phyloP scores from a whole-genome alignment of 2,888 invertebrate species.

The Gastracanthus pulcherrimus region DNA sequence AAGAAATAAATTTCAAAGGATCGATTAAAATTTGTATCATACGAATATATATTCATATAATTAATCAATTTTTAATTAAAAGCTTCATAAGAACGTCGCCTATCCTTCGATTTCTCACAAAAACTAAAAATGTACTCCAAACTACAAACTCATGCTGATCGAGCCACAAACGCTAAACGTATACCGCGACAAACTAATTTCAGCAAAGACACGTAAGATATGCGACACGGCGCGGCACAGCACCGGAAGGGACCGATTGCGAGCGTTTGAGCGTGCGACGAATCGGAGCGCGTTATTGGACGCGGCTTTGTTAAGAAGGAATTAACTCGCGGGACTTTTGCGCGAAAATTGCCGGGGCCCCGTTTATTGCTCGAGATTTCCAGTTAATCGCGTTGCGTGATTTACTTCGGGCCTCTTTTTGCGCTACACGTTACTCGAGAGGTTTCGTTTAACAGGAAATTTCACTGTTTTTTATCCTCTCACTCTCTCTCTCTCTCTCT shows the following conservation, averaged over 20 bases:
- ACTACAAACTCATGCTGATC: neutral
- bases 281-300: slow-evolving; percentile 18
- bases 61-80: too few relatives aligned
- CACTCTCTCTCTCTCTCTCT: neutral
- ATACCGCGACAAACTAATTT: neutral
- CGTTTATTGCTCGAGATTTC: neutral
- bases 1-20: too few relatives aligned
- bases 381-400: neutral
- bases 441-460: neutral
- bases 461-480: neutral
- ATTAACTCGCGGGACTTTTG: slow-evolving; percentile 9
- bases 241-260: slow-evolving; percentile 2
- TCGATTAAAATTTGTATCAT: too few relatives aligned
- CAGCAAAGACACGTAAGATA: neutral
- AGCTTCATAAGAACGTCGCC: too few relatives aligned
- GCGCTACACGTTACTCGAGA: neutral
- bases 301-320: neutral
- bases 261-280: slow-evolving; percentile 14
- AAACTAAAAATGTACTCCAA: neutral
- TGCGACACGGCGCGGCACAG: neutral
- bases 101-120: too few relatives aligned
- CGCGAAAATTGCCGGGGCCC: neutral
- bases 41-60: too few relatives aligned
- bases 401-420: neutral
- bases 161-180: neutral